These are phyloP conservation scores for Ridgeia piscesae DNA, from an alignment of 1,140 invertebrate species.

Conservation along the genomic window DNA sequence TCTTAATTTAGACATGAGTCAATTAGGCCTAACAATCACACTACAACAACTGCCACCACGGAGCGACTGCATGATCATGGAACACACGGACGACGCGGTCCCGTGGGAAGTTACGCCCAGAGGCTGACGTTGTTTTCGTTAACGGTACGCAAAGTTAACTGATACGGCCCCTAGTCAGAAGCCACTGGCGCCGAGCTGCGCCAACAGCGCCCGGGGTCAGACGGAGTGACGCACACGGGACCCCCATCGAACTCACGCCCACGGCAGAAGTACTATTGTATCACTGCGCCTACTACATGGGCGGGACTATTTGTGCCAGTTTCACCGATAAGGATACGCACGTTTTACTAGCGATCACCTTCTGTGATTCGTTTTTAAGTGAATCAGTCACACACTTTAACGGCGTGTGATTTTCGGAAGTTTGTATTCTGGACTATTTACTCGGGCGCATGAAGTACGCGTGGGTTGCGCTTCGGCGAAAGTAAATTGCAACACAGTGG, in stretches of 20 bases:
- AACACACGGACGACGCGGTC: too few species aligned
- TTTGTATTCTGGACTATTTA: neutral
- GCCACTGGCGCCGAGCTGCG: neutral
- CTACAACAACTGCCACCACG: neutral
- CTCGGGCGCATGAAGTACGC: neutral
- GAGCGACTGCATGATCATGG: neutral
- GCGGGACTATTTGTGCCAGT: neutral
- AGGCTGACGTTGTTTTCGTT: neutral
- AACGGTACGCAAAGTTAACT: neutral
- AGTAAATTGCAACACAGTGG: conserved; percentile 1
- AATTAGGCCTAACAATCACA: neutral
- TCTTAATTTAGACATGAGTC: neutral
- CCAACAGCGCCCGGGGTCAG: neutral
- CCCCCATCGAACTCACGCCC: neutral
- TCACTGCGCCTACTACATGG: neutral
- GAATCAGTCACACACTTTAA: neutral
- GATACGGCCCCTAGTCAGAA: neutral
- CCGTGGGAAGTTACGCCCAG: neutral
- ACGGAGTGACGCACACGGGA: neutral
- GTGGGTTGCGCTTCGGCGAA: neutral
- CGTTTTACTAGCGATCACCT: neutral
- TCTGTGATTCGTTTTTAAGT: neutral
- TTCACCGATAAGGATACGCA: neutral
- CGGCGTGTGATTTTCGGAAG: neutral
- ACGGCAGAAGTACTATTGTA: neutral